Conservation (phyloP, 2,888 invertebrate genomes). For the Sturmia bella region DNA sequence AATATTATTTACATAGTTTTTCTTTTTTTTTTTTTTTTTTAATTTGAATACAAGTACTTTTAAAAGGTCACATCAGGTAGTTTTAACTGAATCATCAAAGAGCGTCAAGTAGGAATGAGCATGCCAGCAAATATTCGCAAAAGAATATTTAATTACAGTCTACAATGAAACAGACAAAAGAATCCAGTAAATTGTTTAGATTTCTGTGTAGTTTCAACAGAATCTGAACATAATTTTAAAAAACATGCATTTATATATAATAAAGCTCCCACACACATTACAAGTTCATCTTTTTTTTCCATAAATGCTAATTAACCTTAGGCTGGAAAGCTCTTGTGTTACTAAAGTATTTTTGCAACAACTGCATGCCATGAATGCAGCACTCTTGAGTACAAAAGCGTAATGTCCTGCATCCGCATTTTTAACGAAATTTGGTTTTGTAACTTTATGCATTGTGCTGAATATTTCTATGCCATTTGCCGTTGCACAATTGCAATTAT, state of each 20-base stretch:
- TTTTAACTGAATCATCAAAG: no score
- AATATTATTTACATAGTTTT: no score
- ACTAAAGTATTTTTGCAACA: neutral
- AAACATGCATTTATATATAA: slow-evolving; percentile 25
- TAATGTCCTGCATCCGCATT: slow-evolving; percentile 34
- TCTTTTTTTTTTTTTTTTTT: no score
- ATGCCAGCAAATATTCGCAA: no score
- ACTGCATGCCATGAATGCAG: slow-evolving; percentile 6
- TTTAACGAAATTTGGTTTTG: slow-evolving; percentile 19
- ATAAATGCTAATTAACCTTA: slow-evolving; percentile 53
- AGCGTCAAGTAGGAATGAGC: no score
- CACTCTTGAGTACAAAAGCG: neutral
- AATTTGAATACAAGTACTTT: no score
- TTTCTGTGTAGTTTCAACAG: slow-evolving; percentile 33
- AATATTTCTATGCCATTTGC: slow-evolving; percentile 7
- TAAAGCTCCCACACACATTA: slow-evolving; percentile 2
- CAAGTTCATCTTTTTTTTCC: no score
- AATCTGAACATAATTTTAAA: slow-evolving; percentile 18
- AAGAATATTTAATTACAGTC: slow-evolving; percentile 9
- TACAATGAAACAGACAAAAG: slow-evolving; percentile 20
- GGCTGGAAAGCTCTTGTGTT: slow-evolving; percentile 17
- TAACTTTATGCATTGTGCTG: slow-evolving; percentile 20
- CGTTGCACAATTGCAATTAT: slow-evolving; percentile 45
- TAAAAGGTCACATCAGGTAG: no score
- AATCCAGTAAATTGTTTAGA: slow-evolving; percentile 37